Evolutionary conservation across 2,797 vertebrate species (phyloP).

Genomic region (Diglossa cyanea): DNA sequence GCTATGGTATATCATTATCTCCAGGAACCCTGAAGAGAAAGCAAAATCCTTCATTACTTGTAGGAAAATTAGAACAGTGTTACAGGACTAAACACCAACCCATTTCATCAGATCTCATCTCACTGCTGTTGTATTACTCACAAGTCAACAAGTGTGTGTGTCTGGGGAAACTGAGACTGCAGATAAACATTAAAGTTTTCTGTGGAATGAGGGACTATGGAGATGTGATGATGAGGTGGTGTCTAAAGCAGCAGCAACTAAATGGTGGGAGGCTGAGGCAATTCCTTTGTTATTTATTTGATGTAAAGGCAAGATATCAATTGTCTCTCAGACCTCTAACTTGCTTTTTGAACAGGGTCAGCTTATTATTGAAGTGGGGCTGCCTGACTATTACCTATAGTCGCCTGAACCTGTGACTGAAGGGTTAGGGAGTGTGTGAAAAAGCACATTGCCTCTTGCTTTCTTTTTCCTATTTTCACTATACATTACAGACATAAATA

Average conservation of each 20-base stretch:
- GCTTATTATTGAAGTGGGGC: neutral
- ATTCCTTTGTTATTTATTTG: neutral
- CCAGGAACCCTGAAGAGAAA: constrained; percentile 65
- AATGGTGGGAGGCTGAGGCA: neutral
- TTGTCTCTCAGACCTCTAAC: neutral
- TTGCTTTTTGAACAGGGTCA: neutral
- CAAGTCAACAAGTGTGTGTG: neutral
- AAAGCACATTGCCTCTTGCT: neutral
- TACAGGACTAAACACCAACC: neutral
- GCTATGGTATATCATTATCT: constrained; percentile 69
- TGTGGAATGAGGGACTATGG: neutral
- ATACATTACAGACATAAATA: neutral
- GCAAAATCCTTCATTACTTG: constrained; percentile 50
- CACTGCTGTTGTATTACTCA: neutral
- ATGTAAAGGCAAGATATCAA: neutral
- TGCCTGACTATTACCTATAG: neutral
- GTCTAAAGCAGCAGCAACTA: neutral
- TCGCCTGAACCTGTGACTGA: neutral
- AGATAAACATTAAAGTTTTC: neutral
- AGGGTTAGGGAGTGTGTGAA: neutral
- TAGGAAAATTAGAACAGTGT: neutral
- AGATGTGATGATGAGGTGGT: neutral
- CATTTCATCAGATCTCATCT: neutral
- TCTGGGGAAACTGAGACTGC: neutral
- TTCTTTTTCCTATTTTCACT: neutral